Base-by-base conservation (phyloP, 1,140 invertebrate species). In the Drosophila punjabiensis region DNA sequence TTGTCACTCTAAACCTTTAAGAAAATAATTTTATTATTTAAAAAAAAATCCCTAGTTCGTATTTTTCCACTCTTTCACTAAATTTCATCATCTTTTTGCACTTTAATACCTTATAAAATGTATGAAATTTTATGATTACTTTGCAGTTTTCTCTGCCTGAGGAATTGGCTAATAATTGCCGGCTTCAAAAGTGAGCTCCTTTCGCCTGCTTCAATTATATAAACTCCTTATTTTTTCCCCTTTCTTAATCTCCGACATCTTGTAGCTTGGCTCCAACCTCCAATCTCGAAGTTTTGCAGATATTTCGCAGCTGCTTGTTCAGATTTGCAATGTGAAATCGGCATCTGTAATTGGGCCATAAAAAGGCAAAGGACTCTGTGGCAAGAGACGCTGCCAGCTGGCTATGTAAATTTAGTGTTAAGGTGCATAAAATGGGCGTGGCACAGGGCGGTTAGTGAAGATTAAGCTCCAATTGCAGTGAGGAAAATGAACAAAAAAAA, bases 381-480 rank as follows among this genome's bases (percentile, higher is more conserved):
- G 35, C 10, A 24, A 30, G 39, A 58, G 24, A 35, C 53, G 33
- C 66, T 53, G 48, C 43, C 45, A 35, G 37, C 18, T 64, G 58
- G 41, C 53, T 76, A 85, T 81, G 82, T 85, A 74, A 76, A 76
- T 85, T 79, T 91, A 61, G 82, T 90, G 79, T 80, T 86, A 90
- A 90, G 82, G 76, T 90, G 86, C 87, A 90, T 63, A 74, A 86
- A 90, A 90, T 52, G 63, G 85, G 86, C 82, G 85, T 79, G 79
- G 64, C 56, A 3, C 18, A 35, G 45, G 61, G 41, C 62, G 53
- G 28, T 81, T 81, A 65, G 53, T 55, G 58, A 61, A 65, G 64
- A 77, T 43, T 62, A 73, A 71, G 47, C 73, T 87, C 84, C 81
- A 64, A 64, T 84, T 88, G 77, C 81, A 84, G 48, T 50, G 67